Conservation (phyloP, 2,797 vertebrate genomes). For the Tiaroga cobitis region DNA sequence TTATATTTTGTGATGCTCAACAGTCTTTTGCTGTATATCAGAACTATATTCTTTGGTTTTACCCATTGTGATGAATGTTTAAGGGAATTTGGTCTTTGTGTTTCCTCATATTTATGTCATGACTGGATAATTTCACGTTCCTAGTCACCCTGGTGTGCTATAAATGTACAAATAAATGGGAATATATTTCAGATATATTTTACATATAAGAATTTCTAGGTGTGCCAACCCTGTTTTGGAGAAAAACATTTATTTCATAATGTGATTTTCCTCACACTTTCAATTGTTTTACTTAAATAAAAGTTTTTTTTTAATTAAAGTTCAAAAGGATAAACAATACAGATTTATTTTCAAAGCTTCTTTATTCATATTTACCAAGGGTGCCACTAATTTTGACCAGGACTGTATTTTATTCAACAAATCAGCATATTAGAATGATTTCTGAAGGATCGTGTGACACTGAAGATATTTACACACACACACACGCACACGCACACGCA, state of each 20-base stretch:
- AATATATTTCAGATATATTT: not conserved
- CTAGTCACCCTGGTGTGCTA: not conserved
- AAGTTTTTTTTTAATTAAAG: too few relatives aligned
- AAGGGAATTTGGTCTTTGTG: not conserved
- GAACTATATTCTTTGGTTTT: not conserved
- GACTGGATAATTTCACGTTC: not conserved
- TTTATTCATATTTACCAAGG: too few relatives aligned
- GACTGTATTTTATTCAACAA: too few relatives aligned
- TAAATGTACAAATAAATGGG: not conserved
- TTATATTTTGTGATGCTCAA: not conserved
- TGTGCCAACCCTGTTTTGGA: not conserved
- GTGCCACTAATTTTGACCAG: too few relatives aligned
- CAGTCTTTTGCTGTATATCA: not conserved
- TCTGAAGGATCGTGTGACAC: too few relatives aligned
- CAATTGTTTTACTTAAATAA: too few relatives aligned
- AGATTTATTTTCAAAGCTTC: too few relatives aligned
- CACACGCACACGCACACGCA: too few relatives aligned
- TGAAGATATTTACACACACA: too few relatives aligned
- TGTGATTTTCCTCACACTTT: too few relatives aligned
- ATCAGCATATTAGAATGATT: too few relatives aligned
- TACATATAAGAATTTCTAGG: not conserved
- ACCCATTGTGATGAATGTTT: not conserved
- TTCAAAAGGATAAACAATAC: too few relatives aligned
- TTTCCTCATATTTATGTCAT: not conserved
- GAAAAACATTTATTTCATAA: not conserved